phyloP scores from a whole-genome alignment of 1,140 invertebrate species.

The Caenorhabditis latens region DNA sequence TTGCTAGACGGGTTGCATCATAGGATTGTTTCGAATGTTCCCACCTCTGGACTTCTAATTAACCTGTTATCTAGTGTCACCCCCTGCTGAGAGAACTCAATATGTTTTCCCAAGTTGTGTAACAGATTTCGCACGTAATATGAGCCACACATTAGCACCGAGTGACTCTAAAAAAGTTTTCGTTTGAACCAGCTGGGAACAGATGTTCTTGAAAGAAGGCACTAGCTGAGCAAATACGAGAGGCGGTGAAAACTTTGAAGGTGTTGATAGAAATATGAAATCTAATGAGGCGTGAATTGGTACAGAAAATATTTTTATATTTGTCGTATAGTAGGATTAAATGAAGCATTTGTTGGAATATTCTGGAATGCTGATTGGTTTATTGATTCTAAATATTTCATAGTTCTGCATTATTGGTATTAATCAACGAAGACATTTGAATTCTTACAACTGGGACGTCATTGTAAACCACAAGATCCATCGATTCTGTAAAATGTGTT shows the following conservation, averaged over 20 bases:
- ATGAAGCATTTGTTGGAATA: not conserved
- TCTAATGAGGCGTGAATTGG: constrained; percentile 1
- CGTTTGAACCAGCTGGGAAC: not conserved
- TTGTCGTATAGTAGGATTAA: not conserved
- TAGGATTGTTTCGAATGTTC: not conserved
- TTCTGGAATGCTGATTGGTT: too few relatives aligned
- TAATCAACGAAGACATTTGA: too few relatives aligned
- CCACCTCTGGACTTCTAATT: constrained; percentile 20
- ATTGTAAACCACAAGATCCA: too few relatives aligned
- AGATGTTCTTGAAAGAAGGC: not conserved
- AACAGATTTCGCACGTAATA: constrained; percentile 7
- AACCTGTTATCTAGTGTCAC: constrained; percentile 46
- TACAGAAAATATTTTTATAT: not conserved
- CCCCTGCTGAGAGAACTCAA: constrained; percentile 31
- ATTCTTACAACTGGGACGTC: too few relatives aligned
- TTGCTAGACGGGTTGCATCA: constrained; percentile 6
- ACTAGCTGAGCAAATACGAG: not conserved
- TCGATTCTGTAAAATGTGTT: not conserved
- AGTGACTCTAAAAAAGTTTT: not conserved
- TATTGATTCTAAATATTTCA: too few relatives aligned
- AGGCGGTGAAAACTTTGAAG: not conserved
- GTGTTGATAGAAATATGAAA: not conserved
- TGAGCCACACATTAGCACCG: not conserved
- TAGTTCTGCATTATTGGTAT: too few relatives aligned
- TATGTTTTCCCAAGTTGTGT: not conserved